These are phyloP conservation scores for Proterorhinus semilunaris DNA, from an alignment of 2,113 vertebrate species.

Conservation along the genomic window DNA sequence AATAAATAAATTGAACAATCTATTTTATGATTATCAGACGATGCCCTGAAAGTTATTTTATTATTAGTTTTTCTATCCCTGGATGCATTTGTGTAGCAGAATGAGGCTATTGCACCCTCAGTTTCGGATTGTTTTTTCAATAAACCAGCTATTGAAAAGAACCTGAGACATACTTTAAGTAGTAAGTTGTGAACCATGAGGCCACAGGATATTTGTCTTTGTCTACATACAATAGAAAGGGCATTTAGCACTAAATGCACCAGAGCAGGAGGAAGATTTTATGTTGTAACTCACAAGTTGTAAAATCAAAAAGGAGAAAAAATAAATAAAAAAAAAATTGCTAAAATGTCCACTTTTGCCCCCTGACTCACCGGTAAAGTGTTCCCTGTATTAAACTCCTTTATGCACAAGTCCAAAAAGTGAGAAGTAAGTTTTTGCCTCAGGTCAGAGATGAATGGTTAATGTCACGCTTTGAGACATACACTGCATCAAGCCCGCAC, in stretches of 20 bases:
- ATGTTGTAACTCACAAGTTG: neutral
- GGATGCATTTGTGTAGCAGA: no score
- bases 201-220: no score
- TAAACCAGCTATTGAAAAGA: no score
- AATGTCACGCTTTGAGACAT: conserved; percentile 60
- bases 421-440: conserved; percentile 44
- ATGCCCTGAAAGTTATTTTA: no score
- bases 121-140: no score
- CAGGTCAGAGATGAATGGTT: conserved; percentile 65
- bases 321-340: neutral
- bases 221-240: no score
- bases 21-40: no score
- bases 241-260: neutral
- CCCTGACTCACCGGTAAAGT: neutral
- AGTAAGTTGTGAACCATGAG: no score
- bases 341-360: neutral
- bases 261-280: neutral
- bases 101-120: no score
- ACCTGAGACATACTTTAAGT: no score
- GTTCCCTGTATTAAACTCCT: neutral
- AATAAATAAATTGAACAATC: no score
- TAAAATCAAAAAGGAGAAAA: neutral
- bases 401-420: neutral
- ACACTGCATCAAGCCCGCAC: conserved; percentile 59
- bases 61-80: no score